phyloP scores from a whole-genome alignment of 1,140 invertebrate species.

The Ceratina japonica region DNA sequence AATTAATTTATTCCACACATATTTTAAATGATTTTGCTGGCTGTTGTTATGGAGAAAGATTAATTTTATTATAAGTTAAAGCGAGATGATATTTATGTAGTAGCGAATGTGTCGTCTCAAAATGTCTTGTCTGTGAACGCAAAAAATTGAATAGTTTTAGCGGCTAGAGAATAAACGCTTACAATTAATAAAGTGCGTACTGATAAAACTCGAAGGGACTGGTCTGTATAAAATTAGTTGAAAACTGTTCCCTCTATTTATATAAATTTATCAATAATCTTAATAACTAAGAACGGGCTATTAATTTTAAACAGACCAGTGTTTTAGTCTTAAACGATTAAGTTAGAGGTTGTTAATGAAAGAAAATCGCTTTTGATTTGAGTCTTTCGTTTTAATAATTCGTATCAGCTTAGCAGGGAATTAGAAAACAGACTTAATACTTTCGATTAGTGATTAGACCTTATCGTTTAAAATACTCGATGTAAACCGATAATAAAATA shows the following conservation, averaged over 20 bases:
- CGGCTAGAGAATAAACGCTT: neutral
- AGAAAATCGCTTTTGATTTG: neutral
- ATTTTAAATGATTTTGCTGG: too few species aligned
- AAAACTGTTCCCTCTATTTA: neutral
- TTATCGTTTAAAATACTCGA: conserved; percentile 37
- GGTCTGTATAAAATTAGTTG: neutral
- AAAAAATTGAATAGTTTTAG: neutral
- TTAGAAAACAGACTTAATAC: conserved; percentile 25
- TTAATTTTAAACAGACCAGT: conserved; percentile 4
- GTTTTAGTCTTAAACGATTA: neutral
- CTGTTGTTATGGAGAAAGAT: too few species aligned
- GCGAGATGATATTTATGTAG: too few species aligned
- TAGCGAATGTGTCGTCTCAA: neutral
- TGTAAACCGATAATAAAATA: conserved; percentile 66
- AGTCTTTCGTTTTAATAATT: conserved; percentile 33
- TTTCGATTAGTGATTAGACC: conserved; percentile 30
- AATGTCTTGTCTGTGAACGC: neutral
- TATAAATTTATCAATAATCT: too few species aligned
- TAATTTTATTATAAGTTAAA: too few species aligned
- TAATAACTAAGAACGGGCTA: neutral
- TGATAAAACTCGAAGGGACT: neutral
- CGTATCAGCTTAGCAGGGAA: conserved; percentile 29
- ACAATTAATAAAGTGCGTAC: neutral
- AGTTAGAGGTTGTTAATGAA: neutral
- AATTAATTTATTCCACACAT: too few species aligned